These are phyloP conservation scores for Pseudoips prasinana DNA, from an alignment of 2,888 invertebrate species.

Conservation along the genomic window DNA sequence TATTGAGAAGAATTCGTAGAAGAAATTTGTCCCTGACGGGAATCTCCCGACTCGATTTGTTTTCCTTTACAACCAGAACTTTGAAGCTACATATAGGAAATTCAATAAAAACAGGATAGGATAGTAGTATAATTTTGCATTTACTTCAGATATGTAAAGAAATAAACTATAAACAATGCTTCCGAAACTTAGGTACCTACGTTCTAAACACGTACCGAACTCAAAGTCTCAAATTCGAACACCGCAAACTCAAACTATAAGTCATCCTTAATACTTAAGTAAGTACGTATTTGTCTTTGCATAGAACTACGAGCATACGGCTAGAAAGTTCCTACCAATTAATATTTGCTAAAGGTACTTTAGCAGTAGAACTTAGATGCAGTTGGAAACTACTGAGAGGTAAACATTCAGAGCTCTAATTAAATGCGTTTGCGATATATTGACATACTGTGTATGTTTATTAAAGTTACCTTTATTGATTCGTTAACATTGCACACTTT, in stretches of 20 bases:
- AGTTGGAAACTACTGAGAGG: constrained; percentile 40
- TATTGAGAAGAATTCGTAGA: too few species aligned
- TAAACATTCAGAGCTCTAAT: constrained; percentile 36
- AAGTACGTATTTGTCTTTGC: constrained; percentile 55
- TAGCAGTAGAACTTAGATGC: constrained; percentile 50
- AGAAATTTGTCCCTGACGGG: too few species aligned
- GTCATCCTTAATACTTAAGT: constrained; percentile 38
- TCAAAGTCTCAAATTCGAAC: constrained; percentile 30
- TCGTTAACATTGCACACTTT: too few species aligned
- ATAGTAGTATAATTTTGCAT: too few species aligned
- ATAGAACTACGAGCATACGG: constrained; percentile 42
- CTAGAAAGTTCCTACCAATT: constrained; percentile 52
- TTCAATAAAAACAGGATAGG: too few species aligned
- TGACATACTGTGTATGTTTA: constrained; percentile 2
- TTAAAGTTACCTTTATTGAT: background rate
- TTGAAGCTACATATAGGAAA: too few species aligned
- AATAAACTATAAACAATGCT: too few species aligned
- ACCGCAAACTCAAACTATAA: constrained; percentile 42
- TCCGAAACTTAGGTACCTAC: too few species aligned
- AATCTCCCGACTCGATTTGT: too few species aligned
- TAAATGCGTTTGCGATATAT: constrained; percentile 31
- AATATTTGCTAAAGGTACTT: constrained; percentile 68
- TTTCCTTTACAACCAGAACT: too few species aligned
- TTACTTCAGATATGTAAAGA: too few species aligned
- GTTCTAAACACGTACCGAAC: too few species aligned